Percentiles rank a stretch among this genome's conserved stretches.
Evolutionary conservation across 2,797 vertebrate species (phyloP).

Genomic region (Notolabrus celidotus): DNA sequence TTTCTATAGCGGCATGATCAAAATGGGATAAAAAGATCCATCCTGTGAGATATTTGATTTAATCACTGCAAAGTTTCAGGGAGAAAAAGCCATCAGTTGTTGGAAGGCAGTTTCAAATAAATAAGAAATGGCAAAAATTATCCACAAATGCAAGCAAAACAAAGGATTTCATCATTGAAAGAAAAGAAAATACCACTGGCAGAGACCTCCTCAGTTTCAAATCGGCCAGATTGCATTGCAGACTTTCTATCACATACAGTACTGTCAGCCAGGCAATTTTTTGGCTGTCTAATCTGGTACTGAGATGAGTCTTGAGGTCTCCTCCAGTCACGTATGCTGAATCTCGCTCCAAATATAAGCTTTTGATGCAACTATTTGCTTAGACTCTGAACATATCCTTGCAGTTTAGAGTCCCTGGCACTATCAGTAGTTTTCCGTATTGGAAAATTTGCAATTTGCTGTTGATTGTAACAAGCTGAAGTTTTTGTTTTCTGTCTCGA

Average conservation of each 20-base stretch:
- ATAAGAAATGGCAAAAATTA: background rate
- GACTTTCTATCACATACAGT: background rate
- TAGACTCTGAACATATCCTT: too few relatives aligned
- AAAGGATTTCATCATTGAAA: background rate
- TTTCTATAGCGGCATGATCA: background rate
- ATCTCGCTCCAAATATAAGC: background rate
- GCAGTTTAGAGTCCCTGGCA: too few relatives aligned
- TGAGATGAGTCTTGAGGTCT: conserved; percentile 5
- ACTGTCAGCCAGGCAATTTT: conserved; percentile 7
- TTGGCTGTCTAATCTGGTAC: background rate
- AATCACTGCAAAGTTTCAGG: background rate
- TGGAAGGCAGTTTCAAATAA: background rate
- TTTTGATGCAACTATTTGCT: too few relatives aligned
- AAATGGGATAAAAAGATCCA: background rate
- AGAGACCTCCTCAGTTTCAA: background rate
- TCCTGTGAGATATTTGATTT: background rate
- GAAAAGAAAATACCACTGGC: background rate
- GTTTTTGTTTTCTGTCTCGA: background rate
- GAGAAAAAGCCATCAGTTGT: background rate
- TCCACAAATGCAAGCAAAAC: background rate
- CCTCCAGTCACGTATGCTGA: conserved; percentile 1
- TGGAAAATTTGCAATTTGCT: background rate
- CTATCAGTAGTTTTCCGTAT: background rate
- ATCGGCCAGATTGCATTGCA: background rate
- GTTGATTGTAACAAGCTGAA: background rate